These are phyloP conservation scores for Dyspetes luteomarginatus DNA, from an alignment of 2,888 invertebrate genomes.

Conservation along the genomic window DNA sequence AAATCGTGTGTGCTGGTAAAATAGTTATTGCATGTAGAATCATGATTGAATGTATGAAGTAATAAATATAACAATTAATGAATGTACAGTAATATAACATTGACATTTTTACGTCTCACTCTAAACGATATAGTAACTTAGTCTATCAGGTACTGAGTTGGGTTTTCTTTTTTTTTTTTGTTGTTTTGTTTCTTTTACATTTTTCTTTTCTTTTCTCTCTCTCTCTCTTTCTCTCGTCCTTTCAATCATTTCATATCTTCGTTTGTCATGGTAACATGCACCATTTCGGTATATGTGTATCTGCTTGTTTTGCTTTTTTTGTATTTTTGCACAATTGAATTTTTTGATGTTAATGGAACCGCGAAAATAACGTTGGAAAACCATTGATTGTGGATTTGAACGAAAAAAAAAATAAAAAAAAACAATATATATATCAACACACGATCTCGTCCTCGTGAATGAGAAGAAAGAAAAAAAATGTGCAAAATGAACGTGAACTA, in stretches of 20 bases:
- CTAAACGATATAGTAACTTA: conserved; percentile 82
- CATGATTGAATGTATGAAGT: conserved; percentile 80
- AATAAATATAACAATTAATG: conserved; percentile 82
- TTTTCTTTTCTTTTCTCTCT: conserved; percentile 4
- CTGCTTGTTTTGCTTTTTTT: conserved; percentile 65
- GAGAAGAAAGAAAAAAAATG: conserved; percentile 43
- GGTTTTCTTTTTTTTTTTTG: conserved; percentile 73
- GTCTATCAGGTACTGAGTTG: conserved; percentile 83
- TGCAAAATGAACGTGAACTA: conserved; percentile 29
- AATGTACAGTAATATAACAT: conserved; percentile 82
- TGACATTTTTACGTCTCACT: conserved; percentile 82
- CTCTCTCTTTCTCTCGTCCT: conserved; percentile 62
- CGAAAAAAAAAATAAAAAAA: conserved; percentile 6
- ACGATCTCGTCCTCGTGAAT: conserved; percentile 11
- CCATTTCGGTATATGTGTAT: conserved; percentile 80
- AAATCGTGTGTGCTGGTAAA: conserved; percentile 51
- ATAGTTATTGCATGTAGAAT: conserved; percentile 68
- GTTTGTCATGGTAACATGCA: conserved; percentile 84
- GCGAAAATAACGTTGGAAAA: conserved; percentile 58
- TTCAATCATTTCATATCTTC: conserved; percentile 63
- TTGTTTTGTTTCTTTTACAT: conserved; percentile 7
- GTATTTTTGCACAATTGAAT: conserved; percentile 53
- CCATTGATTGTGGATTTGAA: conserved; percentile 38
- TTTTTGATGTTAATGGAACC: conserved; percentile 51
- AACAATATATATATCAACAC: conserved; percentile 7